These are phyloP conservation scores for Drosophila sturtevanti DNA, from an alignment of 1,140 invertebrate genomes.

Conservation along the genomic window DNA sequence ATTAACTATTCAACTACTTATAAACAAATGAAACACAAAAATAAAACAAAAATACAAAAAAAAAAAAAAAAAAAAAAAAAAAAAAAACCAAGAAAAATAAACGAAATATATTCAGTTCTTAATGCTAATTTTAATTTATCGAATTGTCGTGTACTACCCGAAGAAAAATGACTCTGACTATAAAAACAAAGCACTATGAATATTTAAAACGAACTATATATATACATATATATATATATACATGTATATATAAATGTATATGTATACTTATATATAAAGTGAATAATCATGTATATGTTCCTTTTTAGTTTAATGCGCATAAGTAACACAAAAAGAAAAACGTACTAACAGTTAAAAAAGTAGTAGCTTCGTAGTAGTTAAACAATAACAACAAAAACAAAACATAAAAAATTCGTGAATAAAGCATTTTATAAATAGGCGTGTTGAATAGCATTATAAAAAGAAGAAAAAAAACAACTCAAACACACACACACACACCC, in stretches of 20 bases:
- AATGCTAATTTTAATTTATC: conserved; percentile 68
- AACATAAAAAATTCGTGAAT: conserved; percentile 34
- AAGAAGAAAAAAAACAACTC: conserved; percentile 23
- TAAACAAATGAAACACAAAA: conserved; percentile 32
- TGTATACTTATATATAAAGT: conserved; percentile 64
- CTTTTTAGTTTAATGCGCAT: conserved; percentile 81
- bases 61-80: conserved; percentile 22
- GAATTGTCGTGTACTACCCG: conserved; percentile 57
- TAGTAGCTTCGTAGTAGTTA: conserved; percentile 74
- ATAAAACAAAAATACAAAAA: conserved; percentile 29
- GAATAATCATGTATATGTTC: conserved; percentile 81
- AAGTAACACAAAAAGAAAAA: conserved; percentile 58
- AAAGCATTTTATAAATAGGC: conserved; percentile 65
- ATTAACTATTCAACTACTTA: conserved; percentile 79
- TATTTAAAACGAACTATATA: conserved; percentile 52
- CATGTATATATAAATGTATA: conserved; percentile 44
- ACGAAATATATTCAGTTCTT: conserved; percentile 62
- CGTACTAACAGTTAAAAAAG: conserved; percentile 62
- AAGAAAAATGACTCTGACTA: conserved; percentile 77
- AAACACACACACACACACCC: conserved; percentile 14
- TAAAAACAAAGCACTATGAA: conserved; percentile 68
- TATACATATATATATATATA: conserved; percentile 62
- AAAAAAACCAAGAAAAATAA: conserved; percentile 30
- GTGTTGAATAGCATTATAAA: conserved; percentile 47
- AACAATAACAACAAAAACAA: conserved; percentile 30